Evolutionary conservation across 2,797 vertebrate species (phyloP).

Genomic region (Artibeus lituratus): DNA sequence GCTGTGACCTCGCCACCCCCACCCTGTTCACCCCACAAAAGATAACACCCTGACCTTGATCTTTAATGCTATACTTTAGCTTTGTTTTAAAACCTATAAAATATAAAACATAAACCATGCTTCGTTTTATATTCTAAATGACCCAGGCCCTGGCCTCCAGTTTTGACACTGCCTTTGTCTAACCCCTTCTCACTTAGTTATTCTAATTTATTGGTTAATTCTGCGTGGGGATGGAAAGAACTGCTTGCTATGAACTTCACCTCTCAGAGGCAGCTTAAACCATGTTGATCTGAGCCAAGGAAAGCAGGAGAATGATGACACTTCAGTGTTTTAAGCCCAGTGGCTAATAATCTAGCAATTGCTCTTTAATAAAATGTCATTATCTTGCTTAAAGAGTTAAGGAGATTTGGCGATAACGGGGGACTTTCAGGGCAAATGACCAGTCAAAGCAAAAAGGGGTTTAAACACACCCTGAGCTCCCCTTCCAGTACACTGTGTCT

Average conservation of each 20-base stretch:
- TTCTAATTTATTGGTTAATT: constrained; percentile 59
- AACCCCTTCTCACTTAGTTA: constrained; percentile 66
- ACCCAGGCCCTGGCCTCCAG: constrained; percentile 41
- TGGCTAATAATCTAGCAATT: constrained; percentile 58
- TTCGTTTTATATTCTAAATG: constrained; percentile 56
- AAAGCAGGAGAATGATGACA: constrained; percentile 38
- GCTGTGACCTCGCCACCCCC: constrained; percentile 62
- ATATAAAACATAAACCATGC: constrained; percentile 42
- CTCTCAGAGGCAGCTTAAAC: constrained; percentile 42
- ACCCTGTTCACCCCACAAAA: constrained; percentile 80
- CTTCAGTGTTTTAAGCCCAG: constrained; percentile 21
- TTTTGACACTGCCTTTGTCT: constrained; percentile 57
- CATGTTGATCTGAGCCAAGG: neutral
- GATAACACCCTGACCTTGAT: constrained; percentile 57
- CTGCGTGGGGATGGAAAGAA: neutral
- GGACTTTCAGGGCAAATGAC: constrained; percentile 60
- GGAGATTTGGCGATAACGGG: constrained; percentile 65
- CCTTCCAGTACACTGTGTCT: neutral
- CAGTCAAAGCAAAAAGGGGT: constrained; percentile 13
- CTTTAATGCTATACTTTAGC: neutral
- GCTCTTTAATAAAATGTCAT: constrained; percentile 74
- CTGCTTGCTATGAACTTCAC: constrained; percentile 27
- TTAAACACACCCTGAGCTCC: constrained; percentile 42
- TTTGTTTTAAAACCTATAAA: constrained; percentile 52
- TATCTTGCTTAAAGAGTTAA: constrained; percentile 70